Conservation (phyloP, 1,140 invertebrate species). For the Thaumatotibia leucotreta region DNA sequence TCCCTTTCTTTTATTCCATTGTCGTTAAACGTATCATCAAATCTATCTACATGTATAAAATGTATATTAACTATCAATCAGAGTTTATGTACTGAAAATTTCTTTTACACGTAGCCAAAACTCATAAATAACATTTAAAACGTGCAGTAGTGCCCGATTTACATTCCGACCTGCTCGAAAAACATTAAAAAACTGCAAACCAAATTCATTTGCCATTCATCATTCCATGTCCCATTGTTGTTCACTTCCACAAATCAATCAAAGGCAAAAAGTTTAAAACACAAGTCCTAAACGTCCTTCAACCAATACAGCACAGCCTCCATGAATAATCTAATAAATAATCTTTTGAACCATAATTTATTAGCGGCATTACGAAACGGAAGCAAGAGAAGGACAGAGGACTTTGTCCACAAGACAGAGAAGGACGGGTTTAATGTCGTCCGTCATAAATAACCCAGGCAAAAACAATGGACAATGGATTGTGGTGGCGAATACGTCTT, state of each 20-base stretch:
- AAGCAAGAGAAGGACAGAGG: constrained; percentile 43
- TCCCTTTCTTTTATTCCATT: too few relatives aligned
- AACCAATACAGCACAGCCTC: constrained; percentile 67
- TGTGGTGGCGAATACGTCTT: constrained; percentile 70
- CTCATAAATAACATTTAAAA: too few relatives aligned
- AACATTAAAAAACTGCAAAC: not conserved
- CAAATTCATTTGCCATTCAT: constrained; percentile 8
- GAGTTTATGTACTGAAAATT: too few relatives aligned
- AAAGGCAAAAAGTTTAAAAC: constrained; percentile 43
- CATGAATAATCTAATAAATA: constrained; percentile 76
- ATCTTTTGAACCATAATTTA: constrained; percentile 71
- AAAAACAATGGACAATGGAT: constrained; percentile 76
- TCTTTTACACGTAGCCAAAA: too few relatives aligned
- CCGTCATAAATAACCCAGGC: constrained; percentile 71
- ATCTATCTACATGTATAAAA: too few relatives aligned
- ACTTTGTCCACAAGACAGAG: constrained; percentile 25
- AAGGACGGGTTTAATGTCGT: constrained; percentile 48
- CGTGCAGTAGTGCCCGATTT: not conserved
- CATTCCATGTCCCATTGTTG: constrained; percentile 39
- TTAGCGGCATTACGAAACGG: constrained; percentile 66
- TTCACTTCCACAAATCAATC: constrained; percentile 60
- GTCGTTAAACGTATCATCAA: too few relatives aligned
- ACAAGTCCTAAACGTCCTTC: constrained; percentile 54
- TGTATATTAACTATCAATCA: not conserved
- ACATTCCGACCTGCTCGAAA: not conserved